A percentile compares a stretch with the other conserved stretches of the same genome.
Evolutionary conservation across 2,888 invertebrate species (phyloP).

Genomic region (Lacanobia wlatinum): DNA sequence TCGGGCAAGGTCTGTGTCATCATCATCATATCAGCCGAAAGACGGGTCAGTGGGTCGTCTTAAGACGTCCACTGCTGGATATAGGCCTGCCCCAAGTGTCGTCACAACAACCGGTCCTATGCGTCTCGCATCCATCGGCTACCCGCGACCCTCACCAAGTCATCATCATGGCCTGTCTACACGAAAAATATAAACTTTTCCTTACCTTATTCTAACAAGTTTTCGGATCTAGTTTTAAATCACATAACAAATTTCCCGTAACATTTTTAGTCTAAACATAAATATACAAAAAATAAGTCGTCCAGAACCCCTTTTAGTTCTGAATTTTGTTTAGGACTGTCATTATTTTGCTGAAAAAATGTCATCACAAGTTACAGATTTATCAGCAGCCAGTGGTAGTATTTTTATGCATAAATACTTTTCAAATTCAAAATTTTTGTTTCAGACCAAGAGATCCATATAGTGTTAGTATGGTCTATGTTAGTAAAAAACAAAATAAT

Average conservation of each 20-base stretch:
- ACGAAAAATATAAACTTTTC: not conserved
- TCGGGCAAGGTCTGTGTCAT: not conserved
- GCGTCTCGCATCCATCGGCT: too few species aligned
- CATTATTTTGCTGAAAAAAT: not conserved
- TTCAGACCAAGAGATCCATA: too few species aligned
- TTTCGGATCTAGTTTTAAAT: not conserved
- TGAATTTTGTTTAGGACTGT: not conserved
- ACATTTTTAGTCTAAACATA: not conserved
- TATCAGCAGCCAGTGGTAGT: constrained; percentile 13
- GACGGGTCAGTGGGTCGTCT: too few species aligned
- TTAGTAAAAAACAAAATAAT: too few species aligned
- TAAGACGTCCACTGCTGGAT: too few species aligned
- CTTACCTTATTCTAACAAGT: constrained; percentile 2
- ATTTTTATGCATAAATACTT: not conserved
- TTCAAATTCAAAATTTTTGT: too few species aligned
- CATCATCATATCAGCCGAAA: too few species aligned
- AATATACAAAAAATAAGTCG: constrained; percentile 4
- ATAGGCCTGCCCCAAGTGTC: too few species aligned
- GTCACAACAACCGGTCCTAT: too few species aligned
- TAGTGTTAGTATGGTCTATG: too few species aligned
- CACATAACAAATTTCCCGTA: not conserved
- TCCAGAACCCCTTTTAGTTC: constrained; percentile 5
- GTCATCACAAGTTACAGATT: constrained; percentile 1
- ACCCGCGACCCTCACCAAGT: too few species aligned
- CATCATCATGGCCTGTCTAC: not conserved